Percentiles rank a stretch among this genome's conserved stretches.
Evolutionary conservation across 2,113 vertebrate genomes (phyloP).

Genomic region (Lepisosteus osseus): DNA sequence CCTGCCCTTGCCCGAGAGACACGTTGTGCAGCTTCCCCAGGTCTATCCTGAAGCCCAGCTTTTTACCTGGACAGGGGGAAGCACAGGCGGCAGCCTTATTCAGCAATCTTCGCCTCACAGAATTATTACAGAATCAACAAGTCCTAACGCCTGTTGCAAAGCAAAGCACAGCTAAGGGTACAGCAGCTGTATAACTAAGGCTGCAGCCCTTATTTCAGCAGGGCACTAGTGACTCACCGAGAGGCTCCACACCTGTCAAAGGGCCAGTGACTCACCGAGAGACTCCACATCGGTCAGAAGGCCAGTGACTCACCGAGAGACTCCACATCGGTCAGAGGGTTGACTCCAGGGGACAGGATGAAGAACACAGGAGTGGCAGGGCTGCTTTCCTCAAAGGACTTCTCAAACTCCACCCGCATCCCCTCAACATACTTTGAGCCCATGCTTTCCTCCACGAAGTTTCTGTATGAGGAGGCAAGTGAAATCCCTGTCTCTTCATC

Average conservation of each 20-base stretch:
- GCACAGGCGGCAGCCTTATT: background rate
- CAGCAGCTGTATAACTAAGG: no score
- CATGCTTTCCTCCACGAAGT: slow-evolving; percentile 73
- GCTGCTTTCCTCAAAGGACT: slow-evolving; percentile 66
- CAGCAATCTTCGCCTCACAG: background rate
- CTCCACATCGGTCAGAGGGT: slow-evolving; percentile 75
- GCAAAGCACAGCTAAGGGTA: no score
- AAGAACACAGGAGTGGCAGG: slow-evolving; percentile 72
- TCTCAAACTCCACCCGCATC: slow-evolving; percentile 62
- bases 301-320: slow-evolving; percentile 51
- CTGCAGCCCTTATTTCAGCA: no score
- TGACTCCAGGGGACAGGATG: slow-evolving; percentile 71
- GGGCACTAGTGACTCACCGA: no score
- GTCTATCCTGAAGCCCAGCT: slow-evolving; percentile 69
- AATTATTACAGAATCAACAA: background rate
- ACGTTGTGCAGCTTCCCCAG: slow-evolving; percentile 73
- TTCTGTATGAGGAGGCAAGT: slow-evolving; percentile 47
- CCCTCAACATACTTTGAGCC: slow-evolving; percentile 64
- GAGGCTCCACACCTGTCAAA: no score
- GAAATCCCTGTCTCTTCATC: background rate
- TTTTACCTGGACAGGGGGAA: slow-evolving; percentile 62
- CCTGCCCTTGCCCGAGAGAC: slow-evolving; percentile 76
- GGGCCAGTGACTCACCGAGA: no score
- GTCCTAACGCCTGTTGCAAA: no score
- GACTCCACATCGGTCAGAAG: background rate